phyloP scores from a whole-genome alignment of 2,113 vertebrate species.

The Pitta sordida region DNA sequence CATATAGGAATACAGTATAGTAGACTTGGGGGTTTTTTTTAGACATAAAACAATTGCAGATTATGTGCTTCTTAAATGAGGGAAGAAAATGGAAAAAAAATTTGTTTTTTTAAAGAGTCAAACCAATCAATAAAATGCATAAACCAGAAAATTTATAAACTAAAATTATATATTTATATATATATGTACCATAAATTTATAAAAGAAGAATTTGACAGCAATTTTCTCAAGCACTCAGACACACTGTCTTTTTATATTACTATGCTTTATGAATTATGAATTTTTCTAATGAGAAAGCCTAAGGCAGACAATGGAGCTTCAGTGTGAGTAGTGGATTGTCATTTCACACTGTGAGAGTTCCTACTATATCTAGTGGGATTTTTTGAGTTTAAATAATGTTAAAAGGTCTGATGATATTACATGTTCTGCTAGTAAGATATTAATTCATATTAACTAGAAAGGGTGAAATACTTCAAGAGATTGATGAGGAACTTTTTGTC shows the following conservation, averaged over 20 bases:
- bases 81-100: background rate
- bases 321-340: slow-evolving; percentile 38
- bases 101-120: background rate
- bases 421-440: background rate
- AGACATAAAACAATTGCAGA: background rate
- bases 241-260: slow-evolving; percentile 55
- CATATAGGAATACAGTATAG: background rate
- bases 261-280: slow-evolving; percentile 69
- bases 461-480: background rate
- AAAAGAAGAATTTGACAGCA: slow-evolving; percentile 63
- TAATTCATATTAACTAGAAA: slow-evolving; percentile 14
- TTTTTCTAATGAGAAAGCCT: slow-evolving; percentile 63
- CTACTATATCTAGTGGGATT: slow-evolving; percentile 10
- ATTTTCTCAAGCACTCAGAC: slow-evolving; percentile 61
- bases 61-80: background rate
- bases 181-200: no score
- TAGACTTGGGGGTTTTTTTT: background rate
- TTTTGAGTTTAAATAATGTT: slow-evolving; percentile 29
- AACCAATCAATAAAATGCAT: slow-evolving; percentile 59
- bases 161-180: no score
- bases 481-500: background rate
- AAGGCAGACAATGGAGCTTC: slow-evolving; percentile 33
- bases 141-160: slow-evolving; percentile 54
- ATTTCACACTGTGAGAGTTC: slow-evolving; percentile 49
- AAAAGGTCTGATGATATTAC: background rate